Evolutionary conservation across 2,113 vertebrate species (phyloP), one percentile per base, ranked within the genome.

Genomic region (Sinocyclocheilus anophthalmus): DNA sequence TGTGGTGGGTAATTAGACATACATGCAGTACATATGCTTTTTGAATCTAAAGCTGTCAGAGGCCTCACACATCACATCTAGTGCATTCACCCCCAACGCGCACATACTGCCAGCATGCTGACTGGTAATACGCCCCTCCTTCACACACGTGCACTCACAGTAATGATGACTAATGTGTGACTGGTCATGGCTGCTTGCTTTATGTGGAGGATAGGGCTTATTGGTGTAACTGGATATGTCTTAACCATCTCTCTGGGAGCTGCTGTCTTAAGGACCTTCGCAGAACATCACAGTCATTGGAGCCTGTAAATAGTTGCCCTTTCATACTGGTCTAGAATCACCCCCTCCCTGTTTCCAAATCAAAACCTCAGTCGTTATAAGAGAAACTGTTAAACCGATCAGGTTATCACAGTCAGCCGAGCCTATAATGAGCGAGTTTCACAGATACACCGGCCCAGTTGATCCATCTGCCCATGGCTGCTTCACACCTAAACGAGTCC

Each of bases 401-500:
- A 70, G 86, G 55, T 76, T 83, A 83, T 88, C 85, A 76, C 65
- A 83, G 79, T 78, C 87, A 88, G 76, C 67, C 53, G 87, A 2
- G 81, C 88, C 89, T 39, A 85, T 94, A 94, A 94, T 90, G 89
- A 93, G 91, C 78, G 10, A 69, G 73, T 9, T 83, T 89, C 85
- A 85, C 63, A 59, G 67, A 77, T 91, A 89, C 88, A 85, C 26
- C 63, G 80, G 72, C 50, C 57, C 88, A 86, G 93, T 88, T 89
- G 87, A 92, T 92, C 91, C 87, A 90, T 84, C 87, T 88, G 86
- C 90, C 42, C 59, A 13, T 33, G 87, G 84, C 85, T 24, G 87
- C 26, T 11, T 87, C 13, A 14, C 85, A 81, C 88, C 89, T 91
- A 92, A 94, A 94, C 88, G 87, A 93, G 93, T 88, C 94, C 88